Evolutionary conservation across 30 jellyfish, hydroid and myxozoan species (phyloP).

Genomic region (Aurelia aurita complex sp. Pacific): DNA sequence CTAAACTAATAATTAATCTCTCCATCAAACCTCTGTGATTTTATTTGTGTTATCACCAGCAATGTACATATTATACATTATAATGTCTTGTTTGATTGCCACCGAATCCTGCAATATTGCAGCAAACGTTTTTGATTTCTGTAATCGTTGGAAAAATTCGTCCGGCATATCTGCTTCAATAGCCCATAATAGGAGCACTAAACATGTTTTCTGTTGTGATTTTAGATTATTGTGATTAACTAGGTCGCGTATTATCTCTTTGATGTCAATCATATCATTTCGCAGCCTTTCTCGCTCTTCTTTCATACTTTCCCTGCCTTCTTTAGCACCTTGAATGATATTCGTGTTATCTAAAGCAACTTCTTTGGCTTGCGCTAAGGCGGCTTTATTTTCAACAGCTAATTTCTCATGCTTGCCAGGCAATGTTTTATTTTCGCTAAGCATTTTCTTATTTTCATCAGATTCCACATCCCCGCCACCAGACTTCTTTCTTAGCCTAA

Average conservation of each 20-base stretch:
- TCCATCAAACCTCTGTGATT: no score
- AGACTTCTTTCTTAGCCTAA: no score
- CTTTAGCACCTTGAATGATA: constrained; percentile 35
- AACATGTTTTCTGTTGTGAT: background rate
- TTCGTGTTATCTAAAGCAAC: constrained; percentile 9
- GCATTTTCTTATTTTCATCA: background rate
- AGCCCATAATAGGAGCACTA: constrained; percentile 48
- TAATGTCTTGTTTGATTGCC: constrained; percentile 6
- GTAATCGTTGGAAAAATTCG: constrained; percentile 11
- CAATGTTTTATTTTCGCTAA: background rate
- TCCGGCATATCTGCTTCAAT: constrained; percentile 62
- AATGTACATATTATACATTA: constrained; percentile 46
- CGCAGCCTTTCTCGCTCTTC: background rate
- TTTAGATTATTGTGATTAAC: background rate
- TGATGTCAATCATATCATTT: constrained; percentile 13
- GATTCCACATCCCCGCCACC: background rate
- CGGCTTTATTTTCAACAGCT: background rate
- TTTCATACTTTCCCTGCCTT: constrained; percentile 4
- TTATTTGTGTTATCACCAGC: background rate
- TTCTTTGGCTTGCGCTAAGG: background rate
- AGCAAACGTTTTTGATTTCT: constrained; percentile 17
- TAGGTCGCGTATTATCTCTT: background rate
- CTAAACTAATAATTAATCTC: no score
- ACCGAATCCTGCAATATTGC: constrained; percentile 1
- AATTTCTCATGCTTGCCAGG: background rate